phyloP scores from a whole-genome alignment of 2,797 vertebrate species.

The Pogoniulus pusillus region DNA sequence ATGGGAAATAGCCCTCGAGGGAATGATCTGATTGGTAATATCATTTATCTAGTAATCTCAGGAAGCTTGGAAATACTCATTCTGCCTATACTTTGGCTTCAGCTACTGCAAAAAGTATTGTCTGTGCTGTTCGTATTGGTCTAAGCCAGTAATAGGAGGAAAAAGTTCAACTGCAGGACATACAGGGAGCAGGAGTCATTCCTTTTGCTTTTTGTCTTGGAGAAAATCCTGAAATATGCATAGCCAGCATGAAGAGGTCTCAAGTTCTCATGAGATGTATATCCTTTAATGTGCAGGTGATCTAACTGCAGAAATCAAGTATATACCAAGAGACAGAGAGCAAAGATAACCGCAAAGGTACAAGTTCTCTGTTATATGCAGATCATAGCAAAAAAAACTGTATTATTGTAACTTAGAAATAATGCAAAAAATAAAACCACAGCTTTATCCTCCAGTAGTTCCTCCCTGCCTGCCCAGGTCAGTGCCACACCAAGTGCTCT shows the following conservation, averaged over 20 bases:
- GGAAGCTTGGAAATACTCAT: not conserved
- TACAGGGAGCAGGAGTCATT: not conserved
- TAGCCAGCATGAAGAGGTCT: not conserved
- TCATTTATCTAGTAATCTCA: not conserved
- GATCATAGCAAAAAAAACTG: not conserved
- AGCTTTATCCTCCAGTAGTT: not conserved
- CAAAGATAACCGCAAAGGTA: not conserved
- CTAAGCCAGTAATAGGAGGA: not conserved
- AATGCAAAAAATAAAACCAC: not conserved
- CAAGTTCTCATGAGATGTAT: not conserved
- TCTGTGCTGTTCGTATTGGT: not conserved
- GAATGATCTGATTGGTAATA: not conserved
- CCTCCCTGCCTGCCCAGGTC: not conserved
- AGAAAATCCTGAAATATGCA: not conserved
- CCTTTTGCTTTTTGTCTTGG: not conserved
- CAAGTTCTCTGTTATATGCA: not conserved
- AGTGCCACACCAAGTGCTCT: not conserved
- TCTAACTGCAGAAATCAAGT: not conserved
- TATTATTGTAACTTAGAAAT: not conserved
- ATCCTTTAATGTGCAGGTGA: not conserved
- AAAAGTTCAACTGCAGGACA: not conserved
- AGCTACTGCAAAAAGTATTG: not conserved
- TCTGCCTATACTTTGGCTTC: not conserved
- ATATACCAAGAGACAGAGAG: not conserved
- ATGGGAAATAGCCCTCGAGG: not conserved